Base-by-base conservation (phyloP, 2,888 invertebrate species). In the Habroteleia sp. region DNA sequence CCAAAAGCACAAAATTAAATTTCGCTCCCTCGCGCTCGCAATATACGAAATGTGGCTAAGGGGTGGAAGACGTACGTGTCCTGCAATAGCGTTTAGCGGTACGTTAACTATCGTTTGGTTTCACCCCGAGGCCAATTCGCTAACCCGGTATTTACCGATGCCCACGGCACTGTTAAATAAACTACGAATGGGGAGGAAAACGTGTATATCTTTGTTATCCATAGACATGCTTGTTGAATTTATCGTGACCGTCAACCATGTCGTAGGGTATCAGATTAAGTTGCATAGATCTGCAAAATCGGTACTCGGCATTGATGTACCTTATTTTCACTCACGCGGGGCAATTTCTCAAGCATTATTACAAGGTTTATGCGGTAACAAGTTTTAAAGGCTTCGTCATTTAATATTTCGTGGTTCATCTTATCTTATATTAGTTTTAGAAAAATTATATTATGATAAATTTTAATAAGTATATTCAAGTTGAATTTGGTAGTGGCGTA, bases 1-100 rank as follows among this genome's bases (percentile, higher is more conserved):
- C 87, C 87, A 87, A 88, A 88, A 87, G 87, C 85, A 85, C 87
- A 86, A 88, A 88, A 87, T 88, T 87, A 85, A 87, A 87, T 88
- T 87, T 87, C 82, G 83, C 85, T 86, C 83, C 83, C 83, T 84
- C 82, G 83, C 82, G 82, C 78, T 81, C 79, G 83, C 81, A 84
- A 83, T 85, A 84, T 83, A 84, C 81, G 81, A 81, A 77, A 79
- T 77, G 79, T 77, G 76, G 65, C 80, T 74, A 79, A 54, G 66
- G 76, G 81, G 73, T 50, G 68, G 54, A 69, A 79, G 76, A 76
- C 77, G 79, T 79, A 76, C 76, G 78, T 78, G 75, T 80, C 84
- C 84, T 85, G 85, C 84, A 88, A 88, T 87, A 82, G 87, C 85
- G 87, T 87, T 87, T 87, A 87, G 87, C 86, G 84, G 84, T 84